phyloP scores from a whole-genome alignment of 2,113 vertebrate species.

The Corydoras sp. region DNA sequence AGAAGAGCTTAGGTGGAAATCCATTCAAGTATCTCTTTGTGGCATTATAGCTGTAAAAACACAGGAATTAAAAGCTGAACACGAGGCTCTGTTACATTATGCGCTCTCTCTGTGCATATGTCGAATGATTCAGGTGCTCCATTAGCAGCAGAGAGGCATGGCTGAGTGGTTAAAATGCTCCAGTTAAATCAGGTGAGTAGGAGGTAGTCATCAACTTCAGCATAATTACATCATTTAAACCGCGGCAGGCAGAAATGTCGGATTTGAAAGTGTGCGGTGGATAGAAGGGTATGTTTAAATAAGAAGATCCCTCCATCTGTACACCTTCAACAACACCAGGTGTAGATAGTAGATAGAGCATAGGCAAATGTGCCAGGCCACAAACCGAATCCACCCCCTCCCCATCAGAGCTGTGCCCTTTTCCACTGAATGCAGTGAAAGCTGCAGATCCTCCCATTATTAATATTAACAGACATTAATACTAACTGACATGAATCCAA shows the following conservation, averaged over 20 bases:
- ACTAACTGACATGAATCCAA: constrained; percentile 35
- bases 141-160: constrained; percentile 29
- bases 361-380: not conserved
- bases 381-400: not conserved
- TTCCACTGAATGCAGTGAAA: constrained; percentile 7
- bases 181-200: constrained; percentile 35
- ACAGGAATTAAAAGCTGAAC: constrained; percentile 2
- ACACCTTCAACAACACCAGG: not conserved
- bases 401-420: constrained; percentile 13
- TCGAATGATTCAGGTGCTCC: constrained; percentile 27
- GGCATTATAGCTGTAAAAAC: not conserved
- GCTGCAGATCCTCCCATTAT: constrained; percentile 21
- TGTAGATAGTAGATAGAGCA: not conserved
- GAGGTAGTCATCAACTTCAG: constrained; percentile 34
- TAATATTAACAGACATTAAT: constrained; percentile 43
- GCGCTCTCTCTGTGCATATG: constrained; percentile 12
- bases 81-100: constrained; percentile 6
- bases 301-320: not conserved
- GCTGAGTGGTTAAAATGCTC: constrained; percentile 34
- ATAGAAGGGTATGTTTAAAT: constrained; percentile 17
- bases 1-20: not conserved
- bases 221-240: constrained; percentile 34
- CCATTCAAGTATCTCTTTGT: not conserved
- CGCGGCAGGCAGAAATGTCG: constrained; percentile 18
- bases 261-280: constrained; percentile 9